Evolutionary conservation across 1,140 invertebrate genomes (phyloP).

Genomic region (Helicoverpa armigera): DNA sequence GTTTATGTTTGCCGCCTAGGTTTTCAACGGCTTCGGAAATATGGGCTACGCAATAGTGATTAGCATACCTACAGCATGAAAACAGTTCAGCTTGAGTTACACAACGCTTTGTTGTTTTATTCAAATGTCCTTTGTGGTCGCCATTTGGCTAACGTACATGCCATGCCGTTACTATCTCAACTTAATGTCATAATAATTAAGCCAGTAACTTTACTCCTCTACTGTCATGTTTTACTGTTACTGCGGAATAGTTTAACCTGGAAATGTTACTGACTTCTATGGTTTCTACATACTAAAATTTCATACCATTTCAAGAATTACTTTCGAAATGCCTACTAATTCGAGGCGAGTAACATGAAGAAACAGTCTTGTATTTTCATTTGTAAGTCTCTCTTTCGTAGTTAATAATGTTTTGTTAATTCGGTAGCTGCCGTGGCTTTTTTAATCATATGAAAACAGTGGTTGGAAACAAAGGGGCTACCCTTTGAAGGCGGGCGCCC

Average conservation of each 20-base stretch:
- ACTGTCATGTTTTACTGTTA: no score
- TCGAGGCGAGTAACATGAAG: no score
- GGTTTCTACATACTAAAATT: no score
- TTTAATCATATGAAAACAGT: conserved; percentile 43
- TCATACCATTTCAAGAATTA: no score
- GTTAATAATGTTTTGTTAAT: conserved; percentile 24
- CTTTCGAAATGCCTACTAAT: no score
- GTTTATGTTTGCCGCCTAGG: not conserved
- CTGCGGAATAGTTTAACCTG: no score
- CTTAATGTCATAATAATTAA: no score
- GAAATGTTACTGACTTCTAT: no score
- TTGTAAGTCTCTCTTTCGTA: not conserved
- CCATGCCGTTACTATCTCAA: no score
- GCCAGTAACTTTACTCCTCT: no score
- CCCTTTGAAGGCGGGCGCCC: conserved; percentile 30
- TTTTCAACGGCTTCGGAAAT: not conserved
- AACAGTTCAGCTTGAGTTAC: not conserved
- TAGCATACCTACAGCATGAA: conserved; percentile 3
- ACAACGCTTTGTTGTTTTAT: not conserved
- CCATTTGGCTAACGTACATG: no score
- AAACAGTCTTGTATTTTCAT: not conserved
- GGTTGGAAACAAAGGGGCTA: conserved; percentile 18
- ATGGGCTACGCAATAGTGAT: conserved; percentile 2
- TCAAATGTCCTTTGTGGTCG: not conserved
- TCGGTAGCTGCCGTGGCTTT: conserved; percentile 6